Evolutionary conservation across 92 coral and sea anemone species (phyloP).

Genomic region (Phenganax stokvisi): DNA sequence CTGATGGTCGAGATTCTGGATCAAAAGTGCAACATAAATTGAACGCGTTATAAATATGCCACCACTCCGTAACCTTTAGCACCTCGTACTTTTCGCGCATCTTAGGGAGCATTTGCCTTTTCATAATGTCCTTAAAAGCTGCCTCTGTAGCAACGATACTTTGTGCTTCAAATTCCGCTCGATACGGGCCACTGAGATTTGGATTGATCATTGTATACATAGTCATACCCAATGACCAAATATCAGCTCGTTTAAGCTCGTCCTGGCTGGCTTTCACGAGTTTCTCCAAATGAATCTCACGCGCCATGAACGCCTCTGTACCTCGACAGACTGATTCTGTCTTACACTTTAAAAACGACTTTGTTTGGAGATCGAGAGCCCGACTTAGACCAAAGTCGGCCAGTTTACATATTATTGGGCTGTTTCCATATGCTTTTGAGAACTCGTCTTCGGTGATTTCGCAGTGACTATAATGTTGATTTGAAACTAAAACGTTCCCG

Average conservation of each 20-base stretch:
- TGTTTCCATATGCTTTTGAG: background rate
- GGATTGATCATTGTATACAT: constrained; percentile 36
- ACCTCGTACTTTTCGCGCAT: background rate
- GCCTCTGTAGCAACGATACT: background rate
- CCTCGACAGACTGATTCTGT: constrained; percentile 42
- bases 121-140: constrained; percentile 1
- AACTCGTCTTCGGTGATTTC: background rate
- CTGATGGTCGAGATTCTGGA: constrained; percentile 10
- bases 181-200: constrained; percentile 37
- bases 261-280: constrained; percentile 35
- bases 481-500: constrained; percentile 10
- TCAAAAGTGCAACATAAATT: constrained; percentile 1
- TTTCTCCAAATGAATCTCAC: constrained; percentile 24
- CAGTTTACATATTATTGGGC: constrained; percentile 26
- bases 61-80: constrained; percentile 8
- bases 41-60: background rate
- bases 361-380: constrained; percentile 37
- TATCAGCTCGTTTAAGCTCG: constrained; percentile 41
- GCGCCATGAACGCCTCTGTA: constrained; percentile 44
- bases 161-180: constrained; percentile 29
- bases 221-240: constrained; percentile 40
- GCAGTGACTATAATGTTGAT: constrained; percentile 5
- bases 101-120: constrained; percentile 5
- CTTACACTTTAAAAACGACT: constrained; percentile 28
- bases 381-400: constrained; percentile 38